These are phyloP conservation scores for Synergus laeviventris DNA, from an alignment of 2,888 invertebrate genomes.

Conservation along the genomic window DNA sequence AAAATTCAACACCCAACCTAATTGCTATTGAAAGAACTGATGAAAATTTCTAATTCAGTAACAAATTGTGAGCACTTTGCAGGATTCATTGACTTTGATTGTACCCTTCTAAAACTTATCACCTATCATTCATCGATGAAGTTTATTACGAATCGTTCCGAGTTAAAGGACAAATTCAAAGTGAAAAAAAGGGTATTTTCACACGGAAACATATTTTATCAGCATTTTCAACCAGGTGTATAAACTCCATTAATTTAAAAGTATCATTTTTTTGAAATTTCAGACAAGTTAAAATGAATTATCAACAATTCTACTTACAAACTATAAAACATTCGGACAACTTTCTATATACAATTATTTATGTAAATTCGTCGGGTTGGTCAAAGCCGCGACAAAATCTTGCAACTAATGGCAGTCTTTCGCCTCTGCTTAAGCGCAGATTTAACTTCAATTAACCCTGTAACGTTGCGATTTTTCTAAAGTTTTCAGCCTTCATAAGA, in stretches of 20 bases:
- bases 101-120: constrained; percentile 11
- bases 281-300: neutral
- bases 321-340: constrained; percentile 13
- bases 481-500: constrained; percentile 10
- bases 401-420: constrained; percentile 22
- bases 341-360: constrained; percentile 30
- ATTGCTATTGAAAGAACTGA: neutral
- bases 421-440: neutral
- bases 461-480: constrained; percentile 4
- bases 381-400: neutral
- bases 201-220: neutral
- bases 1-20: neutral
- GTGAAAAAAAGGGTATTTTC: neutral
- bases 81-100: constrained; percentile 23
- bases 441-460: constrained; percentile 17
- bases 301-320: constrained; percentile 13
- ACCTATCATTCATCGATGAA: neutral
- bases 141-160: neutral
- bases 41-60: neutral
- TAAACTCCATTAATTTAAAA: neutral
- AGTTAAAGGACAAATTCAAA: neutral
- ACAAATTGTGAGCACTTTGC: constrained; percentile 5
- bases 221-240: neutral
- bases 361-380: neutral
- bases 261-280: constrained; percentile 5